Conservation (phyloP, 2,113 vertebrate species). For the Trochalopteron elliotii region DNA sequence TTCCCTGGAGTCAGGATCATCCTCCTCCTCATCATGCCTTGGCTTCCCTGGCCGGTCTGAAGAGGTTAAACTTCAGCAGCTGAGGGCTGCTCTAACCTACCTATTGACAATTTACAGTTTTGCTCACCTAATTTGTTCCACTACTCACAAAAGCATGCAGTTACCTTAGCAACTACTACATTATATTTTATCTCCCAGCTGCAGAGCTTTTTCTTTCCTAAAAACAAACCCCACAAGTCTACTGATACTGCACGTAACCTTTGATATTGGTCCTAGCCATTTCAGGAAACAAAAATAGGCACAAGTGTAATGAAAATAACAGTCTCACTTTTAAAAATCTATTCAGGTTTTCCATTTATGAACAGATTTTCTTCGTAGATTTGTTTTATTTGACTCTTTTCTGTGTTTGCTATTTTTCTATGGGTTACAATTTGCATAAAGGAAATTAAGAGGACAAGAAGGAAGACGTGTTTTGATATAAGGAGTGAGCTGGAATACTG, state of each 20-base stretch:
- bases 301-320: neutral
- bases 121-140: conserved; percentile 75
- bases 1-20: neutral
- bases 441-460: conserved; percentile 5
- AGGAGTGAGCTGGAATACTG: neutral
- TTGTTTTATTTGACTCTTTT: neutral
- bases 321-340: neutral
- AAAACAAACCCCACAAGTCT: conserved; percentile 42
- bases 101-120: conserved; percentile 70
- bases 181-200: conserved; percentile 73
- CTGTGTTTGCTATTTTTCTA: neutral
- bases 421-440: neutral
- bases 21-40: neutral
- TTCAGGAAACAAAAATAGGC: conserved; percentile 17
- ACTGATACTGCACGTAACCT: conserved; percentile 31
- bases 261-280: conserved; percentile 24
- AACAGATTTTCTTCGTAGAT: conserved; percentile 1
- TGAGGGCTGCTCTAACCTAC: conserved; percentile 6
- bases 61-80: conserved; percentile 40
- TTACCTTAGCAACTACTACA: conserved; percentile 77
- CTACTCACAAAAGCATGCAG: conserved; percentile 65
- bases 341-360: neutral
- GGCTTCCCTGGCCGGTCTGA: neutral
- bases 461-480: neutral
- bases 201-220: conserved; percentile 64